Percentiles rank a stretch among this genome's conserved stretches.
Conservation (phyloP, 2,888 invertebrate genomes). For the Conistra vaccinii region DNA sequence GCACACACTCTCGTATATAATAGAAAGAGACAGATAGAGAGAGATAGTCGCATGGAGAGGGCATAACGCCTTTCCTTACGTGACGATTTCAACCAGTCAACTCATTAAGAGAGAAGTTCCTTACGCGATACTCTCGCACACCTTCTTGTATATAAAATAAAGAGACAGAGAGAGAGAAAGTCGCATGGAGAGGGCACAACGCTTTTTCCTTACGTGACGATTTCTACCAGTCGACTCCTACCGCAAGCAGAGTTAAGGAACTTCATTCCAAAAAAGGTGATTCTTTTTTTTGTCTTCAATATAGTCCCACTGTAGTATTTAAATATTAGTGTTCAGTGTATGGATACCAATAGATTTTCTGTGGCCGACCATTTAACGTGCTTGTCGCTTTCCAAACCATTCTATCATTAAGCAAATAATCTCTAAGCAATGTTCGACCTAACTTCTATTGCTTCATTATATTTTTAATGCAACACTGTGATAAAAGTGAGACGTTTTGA, state of each 20-base stretch:
- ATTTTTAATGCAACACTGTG: slow-evolving; percentile 65
- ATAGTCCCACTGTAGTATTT: slow-evolving; percentile 12
- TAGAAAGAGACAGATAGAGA: background rate
- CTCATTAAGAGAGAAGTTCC: too few relatives aligned
- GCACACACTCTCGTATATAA: background rate
- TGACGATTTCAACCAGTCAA: background rate
- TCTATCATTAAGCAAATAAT: background rate
- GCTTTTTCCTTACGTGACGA: too few relatives aligned
- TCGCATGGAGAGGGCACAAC: too few relatives aligned
- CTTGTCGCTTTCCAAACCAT: slow-evolving; percentile 38
- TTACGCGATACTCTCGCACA: too few relatives aligned
- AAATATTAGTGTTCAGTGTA: slow-evolving; percentile 31
- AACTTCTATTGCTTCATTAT: slow-evolving; percentile 40
- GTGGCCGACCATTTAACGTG: slow-evolving; percentile 34
- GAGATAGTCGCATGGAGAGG: background rate
- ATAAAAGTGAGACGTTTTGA: slow-evolving; percentile 61
- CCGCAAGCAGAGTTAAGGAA: background rate
- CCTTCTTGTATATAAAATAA: too few relatives aligned
- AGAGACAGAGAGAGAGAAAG: too few relatives aligned
- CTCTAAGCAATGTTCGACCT: slow-evolving; percentile 19
- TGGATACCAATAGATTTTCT: slow-evolving; percentile 25
- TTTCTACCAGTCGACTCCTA: background rate
- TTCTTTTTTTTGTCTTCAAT: slow-evolving; percentile 8
- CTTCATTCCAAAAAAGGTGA: background rate
- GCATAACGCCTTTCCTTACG: background rate